These are phyloP conservation scores for Nemurella pictetii DNA, from an alignment of 2,888 invertebrate genomes.

Conservation along the genomic window DNA sequence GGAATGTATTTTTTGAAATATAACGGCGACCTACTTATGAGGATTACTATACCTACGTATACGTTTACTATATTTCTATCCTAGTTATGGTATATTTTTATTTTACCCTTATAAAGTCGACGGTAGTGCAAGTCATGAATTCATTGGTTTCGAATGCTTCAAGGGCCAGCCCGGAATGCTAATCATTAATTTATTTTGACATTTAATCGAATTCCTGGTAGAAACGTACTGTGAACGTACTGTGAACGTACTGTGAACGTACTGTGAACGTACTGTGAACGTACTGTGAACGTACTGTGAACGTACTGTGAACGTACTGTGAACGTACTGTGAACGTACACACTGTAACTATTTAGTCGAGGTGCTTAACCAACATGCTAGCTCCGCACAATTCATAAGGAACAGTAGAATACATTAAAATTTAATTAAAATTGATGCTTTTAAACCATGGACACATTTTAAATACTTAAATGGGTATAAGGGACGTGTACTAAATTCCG, in stretches of 20 bases:
- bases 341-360: no score
- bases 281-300: background rate
- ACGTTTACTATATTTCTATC: background rate
- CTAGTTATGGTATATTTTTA: background rate
- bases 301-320: background rate
- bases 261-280: background rate
- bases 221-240: background rate
- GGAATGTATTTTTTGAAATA: background rate
- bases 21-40: background rate
- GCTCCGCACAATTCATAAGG: background rate
- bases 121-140: background rate
- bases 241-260: background rate
- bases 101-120: background rate
- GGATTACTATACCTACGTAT: background rate
- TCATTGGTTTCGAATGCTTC: background rate
- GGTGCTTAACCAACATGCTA: background rate
- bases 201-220: conserved; percentile 5
- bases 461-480: background rate
- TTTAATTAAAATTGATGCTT: background rate
- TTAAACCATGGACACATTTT: background rate
- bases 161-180: background rate
- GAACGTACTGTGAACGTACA: background rate
- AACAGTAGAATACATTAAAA: background rate
- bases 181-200: conserved; percentile 23
- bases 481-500: background rate